These are phyloP conservation scores for Menidia menidia DNA, from an alignment of 2,797 vertebrate species.

Conservation along the genomic window DNA sequence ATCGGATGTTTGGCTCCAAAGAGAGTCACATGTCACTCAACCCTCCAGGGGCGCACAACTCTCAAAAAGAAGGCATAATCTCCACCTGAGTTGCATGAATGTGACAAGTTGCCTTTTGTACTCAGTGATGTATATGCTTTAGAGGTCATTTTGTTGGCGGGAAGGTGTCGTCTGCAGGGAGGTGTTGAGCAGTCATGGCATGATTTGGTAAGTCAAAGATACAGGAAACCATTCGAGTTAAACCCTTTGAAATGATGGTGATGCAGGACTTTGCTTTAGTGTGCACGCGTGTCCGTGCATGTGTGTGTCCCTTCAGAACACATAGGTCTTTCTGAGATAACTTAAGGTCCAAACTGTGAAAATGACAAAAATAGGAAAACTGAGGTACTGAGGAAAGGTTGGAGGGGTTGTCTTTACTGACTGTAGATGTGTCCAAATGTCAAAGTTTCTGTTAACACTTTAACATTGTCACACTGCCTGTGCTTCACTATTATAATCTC, in stretches of 20 bases:
- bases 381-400: too few species aligned
- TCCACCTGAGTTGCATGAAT: constrained; percentile 27
- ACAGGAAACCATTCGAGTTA: constrained; percentile 6
- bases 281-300: constrained; percentile 8
- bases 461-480: constrained; percentile 18
- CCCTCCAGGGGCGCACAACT: constrained; percentile 23
- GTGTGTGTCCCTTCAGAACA: not conserved
- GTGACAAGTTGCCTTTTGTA: constrained; percentile 45
- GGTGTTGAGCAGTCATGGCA: constrained; percentile 10
- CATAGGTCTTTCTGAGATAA: not conserved
- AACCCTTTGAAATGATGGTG: constrained; percentile 8
- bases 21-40: constrained; percentile 44
- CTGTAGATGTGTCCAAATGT: too few species aligned
- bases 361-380: too few species aligned
- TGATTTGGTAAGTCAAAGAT: constrained; percentile 18
- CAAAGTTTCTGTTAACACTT: not conserved
- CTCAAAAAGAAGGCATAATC: constrained; percentile 33
- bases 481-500: constrained; percentile 26
- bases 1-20: constrained; percentile 59
- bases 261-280: not conserved
- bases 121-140: constrained; percentile 23
- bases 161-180: not conserved
- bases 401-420: too few species aligned
- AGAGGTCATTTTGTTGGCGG: constrained; percentile 11
- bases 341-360: too few species aligned